Evolutionary conservation across 2,797 vertebrate genomes (phyloP).

Genomic region (Ammospiza maritima): DNA sequence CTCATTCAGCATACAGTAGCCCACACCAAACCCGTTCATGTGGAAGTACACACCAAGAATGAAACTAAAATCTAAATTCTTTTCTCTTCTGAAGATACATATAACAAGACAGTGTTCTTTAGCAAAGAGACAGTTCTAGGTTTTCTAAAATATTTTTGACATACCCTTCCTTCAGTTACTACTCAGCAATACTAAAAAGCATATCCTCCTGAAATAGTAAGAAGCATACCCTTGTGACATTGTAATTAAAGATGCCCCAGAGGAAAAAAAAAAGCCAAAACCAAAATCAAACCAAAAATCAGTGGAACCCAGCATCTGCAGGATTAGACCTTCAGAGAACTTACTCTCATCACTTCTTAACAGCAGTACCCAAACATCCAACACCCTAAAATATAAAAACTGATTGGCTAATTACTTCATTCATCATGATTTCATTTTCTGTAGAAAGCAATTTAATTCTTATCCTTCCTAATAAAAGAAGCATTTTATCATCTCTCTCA

Average conservation of each 20-base stretch:
- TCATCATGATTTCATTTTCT: slow-evolving; percentile 78
- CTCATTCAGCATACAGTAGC: not conserved
- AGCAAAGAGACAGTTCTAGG: not conserved
- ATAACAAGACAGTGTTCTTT: not conserved
- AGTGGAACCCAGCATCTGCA: not conserved
- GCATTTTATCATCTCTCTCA: slow-evolving; percentile 75
- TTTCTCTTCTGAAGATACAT: not conserved
- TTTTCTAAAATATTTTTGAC: not conserved
- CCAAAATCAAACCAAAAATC: not conserved
- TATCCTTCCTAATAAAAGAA: slow-evolving; percentile 72
- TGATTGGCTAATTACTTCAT: slow-evolving; percentile 76
- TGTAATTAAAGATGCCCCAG: slow-evolving; percentile 10
- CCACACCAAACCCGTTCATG: not conserved
- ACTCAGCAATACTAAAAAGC: not conserved
- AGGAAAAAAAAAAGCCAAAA: not conserved
- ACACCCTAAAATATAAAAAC: slow-evolving; percentile 63
- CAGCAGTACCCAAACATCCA: slow-evolving; percentile 48
- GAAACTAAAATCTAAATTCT: not conserved
- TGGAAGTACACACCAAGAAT: not conserved
- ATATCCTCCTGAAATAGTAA: not conserved
- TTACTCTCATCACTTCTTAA: not conserved
- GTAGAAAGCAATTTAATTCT: slow-evolving; percentile 78
- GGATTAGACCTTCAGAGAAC: not conserved
- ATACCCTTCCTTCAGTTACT: slow-evolving; percentile 22
- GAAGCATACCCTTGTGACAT: not conserved